Conservation (phyloP, 30 jellyfish, hydroid and myxozoan species). For the Pseudorhiza aurosa region DNA sequence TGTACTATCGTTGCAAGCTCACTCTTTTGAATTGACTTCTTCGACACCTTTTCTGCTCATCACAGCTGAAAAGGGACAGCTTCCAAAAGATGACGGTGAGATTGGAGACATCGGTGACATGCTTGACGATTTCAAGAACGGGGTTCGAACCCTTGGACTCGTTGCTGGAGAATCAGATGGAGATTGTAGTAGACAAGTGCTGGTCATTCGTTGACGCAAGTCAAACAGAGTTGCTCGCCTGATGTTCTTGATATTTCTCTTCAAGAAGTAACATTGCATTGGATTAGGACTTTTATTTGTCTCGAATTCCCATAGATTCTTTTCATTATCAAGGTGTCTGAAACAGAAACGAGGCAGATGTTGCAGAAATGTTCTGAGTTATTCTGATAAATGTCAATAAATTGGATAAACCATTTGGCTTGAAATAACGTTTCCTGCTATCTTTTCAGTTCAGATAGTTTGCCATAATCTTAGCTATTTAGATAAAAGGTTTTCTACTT, state of each 20-base stretch:
- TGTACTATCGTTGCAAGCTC: too few species aligned
- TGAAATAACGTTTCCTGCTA: too few species aligned
- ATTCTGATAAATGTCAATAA: too few species aligned
- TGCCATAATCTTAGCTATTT: too few species aligned
- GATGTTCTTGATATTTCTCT: background rate
- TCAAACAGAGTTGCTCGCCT: conserved; percentile 17
- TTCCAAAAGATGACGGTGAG: conserved; percentile 3
- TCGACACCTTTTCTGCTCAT: conserved; percentile 19
- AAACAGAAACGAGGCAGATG: too few species aligned
- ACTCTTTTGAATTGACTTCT: conserved; percentile 8
- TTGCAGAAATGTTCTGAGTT: too few species aligned
- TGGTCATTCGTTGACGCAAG: background rate
- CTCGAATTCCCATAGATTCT: conserved; percentile 62
- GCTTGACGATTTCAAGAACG: conserved; percentile 10
- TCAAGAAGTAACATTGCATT: conserved; percentile 49
- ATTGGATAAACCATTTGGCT: too few species aligned
- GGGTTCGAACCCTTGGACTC: conserved; percentile 39
- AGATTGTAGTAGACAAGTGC: conserved; percentile 39
- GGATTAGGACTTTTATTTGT: conserved; percentile 27
- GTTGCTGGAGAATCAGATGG: conserved; percentile 45
- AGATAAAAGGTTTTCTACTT: too few species aligned
- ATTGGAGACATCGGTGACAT: conserved; percentile 40
- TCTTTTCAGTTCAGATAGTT: too few species aligned
- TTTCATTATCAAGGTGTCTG: conserved; percentile 48
- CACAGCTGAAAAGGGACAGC: conserved; percentile 30